Evolutionary conservation across 35 echinoderm and acorn worm genomes (phyloP).

Genomic region (Heliocidaris erythrogramma): DNA sequence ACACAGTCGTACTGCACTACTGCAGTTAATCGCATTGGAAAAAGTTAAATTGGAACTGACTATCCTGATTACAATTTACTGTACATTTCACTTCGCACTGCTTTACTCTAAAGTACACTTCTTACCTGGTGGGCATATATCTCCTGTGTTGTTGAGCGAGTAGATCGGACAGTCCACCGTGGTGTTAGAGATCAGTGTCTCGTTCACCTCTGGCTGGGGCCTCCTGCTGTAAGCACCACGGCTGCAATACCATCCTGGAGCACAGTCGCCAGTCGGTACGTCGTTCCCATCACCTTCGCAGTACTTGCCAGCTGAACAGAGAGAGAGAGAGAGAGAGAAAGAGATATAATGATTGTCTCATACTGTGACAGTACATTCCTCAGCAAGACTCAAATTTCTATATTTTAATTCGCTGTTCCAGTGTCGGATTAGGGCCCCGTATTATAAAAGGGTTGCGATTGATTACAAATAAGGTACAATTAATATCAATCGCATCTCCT

Average conservation of each 20-base stretch:
- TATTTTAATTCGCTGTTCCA: no score
- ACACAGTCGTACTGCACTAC: no score
- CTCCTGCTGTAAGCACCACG: constrained; percentile 78
- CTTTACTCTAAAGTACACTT: background rate
- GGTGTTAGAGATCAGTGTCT: constrained; percentile 57
- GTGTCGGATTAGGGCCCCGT: no score
- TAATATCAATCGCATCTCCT: no score
- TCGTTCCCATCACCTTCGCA: constrained; percentile 89
- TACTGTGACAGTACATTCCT: no score
- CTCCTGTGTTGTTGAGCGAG: constrained; percentile 90
- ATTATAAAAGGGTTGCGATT: no score
- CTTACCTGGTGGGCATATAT: constrained; percentile 85
- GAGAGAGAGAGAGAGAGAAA: background rate
- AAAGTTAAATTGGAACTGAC: no score
- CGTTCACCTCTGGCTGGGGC: constrained; percentile 78
- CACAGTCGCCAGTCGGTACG: constrained; percentile 80
- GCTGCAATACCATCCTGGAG: constrained; percentile 90
- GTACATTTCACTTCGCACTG: no score
- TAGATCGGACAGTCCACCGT: constrained; percentile 89
- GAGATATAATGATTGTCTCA: background rate
- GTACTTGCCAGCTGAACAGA: constrained; percentile 75
- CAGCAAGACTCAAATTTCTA: no score
- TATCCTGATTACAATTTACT: no score
- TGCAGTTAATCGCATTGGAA: no score
- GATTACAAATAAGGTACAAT: no score